Evolutionary conservation across 2,888 invertebrate species (phyloP).

Genomic region (Pheosia tremula): DNA sequence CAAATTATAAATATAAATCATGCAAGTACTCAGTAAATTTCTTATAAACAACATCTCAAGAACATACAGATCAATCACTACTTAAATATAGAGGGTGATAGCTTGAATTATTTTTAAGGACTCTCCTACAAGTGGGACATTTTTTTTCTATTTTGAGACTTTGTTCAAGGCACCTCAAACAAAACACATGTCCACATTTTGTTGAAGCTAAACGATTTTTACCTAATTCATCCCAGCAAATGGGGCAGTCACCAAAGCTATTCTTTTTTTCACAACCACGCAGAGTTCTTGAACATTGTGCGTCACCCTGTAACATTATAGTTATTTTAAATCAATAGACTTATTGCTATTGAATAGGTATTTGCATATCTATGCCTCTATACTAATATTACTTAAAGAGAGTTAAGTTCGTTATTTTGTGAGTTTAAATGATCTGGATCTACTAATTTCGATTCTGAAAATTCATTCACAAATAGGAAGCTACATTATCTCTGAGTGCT

Average conservation of each 20-base stretch:
- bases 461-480: too few species aligned
- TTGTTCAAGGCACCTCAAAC: conserved; percentile 52
- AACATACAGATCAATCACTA: background rate
- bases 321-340: background rate
- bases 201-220: conserved; percentile 62
- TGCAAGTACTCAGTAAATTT: too few species aligned
- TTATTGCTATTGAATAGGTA: too few species aligned
- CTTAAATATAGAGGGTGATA: conserved; percentile 57
- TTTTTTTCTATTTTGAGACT: conserved; percentile 46
- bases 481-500: too few species aligned
- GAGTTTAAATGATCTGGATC: too few species aligned
- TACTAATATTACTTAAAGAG: too few species aligned
- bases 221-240: conserved; percentile 64
- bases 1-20: too few species aligned
- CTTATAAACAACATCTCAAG: too few species aligned
- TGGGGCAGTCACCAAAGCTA: conserved; percentile 58
- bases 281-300: conserved; percentile 3
- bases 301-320: conserved; percentile 10
- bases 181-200: conserved; percentile 71
- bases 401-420: too few species aligned
- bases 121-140: conserved; percentile 63
- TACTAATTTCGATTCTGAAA: too few species aligned
- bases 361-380: too few species aligned
- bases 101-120: conserved; percentile 46
- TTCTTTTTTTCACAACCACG: background rate